Base-by-base conservation (phyloP, 2,113 vertebrate genomes). In the Clinocottus analis region DNA sequence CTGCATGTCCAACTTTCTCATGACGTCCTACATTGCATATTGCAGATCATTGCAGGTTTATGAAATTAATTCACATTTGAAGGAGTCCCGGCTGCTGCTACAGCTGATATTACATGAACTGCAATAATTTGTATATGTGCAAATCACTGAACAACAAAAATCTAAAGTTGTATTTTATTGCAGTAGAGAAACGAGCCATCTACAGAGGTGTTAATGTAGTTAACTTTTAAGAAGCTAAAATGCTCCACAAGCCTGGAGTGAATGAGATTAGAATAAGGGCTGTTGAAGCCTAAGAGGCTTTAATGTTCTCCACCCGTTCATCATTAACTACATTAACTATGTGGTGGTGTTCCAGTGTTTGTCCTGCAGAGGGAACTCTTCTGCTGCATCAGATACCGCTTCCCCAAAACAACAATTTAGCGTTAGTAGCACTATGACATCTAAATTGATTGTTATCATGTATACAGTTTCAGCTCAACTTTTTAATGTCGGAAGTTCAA, bases 331-430 rank as follows among this genome's bases (percentile, higher is more conserved):
- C 31, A 74, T 69, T 17, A 8, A 43, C 31, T 33, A 17, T 35
- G 31, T 29, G 14, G 2, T 23, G 37, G 31, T 27, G 37, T 73
- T 78, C 56, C 72, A 14, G 6, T 5, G 27, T 75, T n/a, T 55
- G 21, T 62, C 88, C 91, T 75, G 77, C 82, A 92, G 90, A 67
- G 79, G 85, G 85, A 71, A 21, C 85, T 72, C 59, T 87, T 80
- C 31, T 47, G 66, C 43, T 63, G 41, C 70, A 60, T 37, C 43
- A 60, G 9, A 66, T 19, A 43, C 35, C n/a, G 7, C 14, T 13
- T 7, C 35, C 10, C 35, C 17, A 58, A 56, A 67, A 10, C 14
- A 47, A 33, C 37, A 3, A 13, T 7, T 1, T 12, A 11, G 59
- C 19, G 21, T 1, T 33, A 41, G 1, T 6, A 21, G 41, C 17